Percentiles rank a stretch among this genome's conserved stretches.
phyloP scores from a whole-genome alignment of 1,140 invertebrate genomes.

The Hyposmocoma kahamanoa region DNA sequence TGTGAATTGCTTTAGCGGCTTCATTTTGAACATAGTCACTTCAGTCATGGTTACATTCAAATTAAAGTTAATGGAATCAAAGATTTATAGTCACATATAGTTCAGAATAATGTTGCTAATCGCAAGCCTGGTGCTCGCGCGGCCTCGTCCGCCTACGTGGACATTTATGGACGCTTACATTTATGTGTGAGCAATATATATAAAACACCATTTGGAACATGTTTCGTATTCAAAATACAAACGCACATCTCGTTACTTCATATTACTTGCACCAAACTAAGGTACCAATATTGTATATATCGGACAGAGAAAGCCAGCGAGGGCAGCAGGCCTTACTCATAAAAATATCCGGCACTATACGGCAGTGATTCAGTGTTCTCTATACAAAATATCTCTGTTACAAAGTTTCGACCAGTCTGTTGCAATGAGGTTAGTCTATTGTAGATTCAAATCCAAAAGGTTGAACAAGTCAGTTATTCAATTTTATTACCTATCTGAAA shows the following conservation, averaged over 20 bases:
- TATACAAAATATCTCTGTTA: conserved; percentile 71
- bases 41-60: conserved; percentile 44
- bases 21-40: conserved; percentile 25
- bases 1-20: conserved; percentile 46
- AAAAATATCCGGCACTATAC: conserved; percentile 66
- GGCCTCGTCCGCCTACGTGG: too few relatives aligned
- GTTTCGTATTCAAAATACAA: too few relatives aligned
- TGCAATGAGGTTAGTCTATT: conserved; percentile 70
- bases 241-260: too few relatives aligned
- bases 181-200: too few relatives aligned
- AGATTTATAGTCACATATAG: conserved; percentile 43
- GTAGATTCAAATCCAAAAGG: conserved; percentile 73
- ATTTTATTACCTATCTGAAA: conserved; percentile 66
- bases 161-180: too few relatives aligned
- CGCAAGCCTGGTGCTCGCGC: conserved; percentile 25
- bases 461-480: conserved; percentile 62
- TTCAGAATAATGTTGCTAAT: conserved; percentile 36
- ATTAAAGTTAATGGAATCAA: conserved; percentile 60
- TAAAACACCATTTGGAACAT: too few relatives aligned
- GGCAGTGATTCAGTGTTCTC: conserved; percentile 70
- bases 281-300: too few relatives aligned
- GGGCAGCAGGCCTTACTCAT: conserved; percentile 23
- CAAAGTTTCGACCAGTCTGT: conserved; percentile 68
- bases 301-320: neutral
- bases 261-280: too few relatives aligned